Conservation (phyloP, 2,888 invertebrate species). For the Beris morrisii region DNA sequence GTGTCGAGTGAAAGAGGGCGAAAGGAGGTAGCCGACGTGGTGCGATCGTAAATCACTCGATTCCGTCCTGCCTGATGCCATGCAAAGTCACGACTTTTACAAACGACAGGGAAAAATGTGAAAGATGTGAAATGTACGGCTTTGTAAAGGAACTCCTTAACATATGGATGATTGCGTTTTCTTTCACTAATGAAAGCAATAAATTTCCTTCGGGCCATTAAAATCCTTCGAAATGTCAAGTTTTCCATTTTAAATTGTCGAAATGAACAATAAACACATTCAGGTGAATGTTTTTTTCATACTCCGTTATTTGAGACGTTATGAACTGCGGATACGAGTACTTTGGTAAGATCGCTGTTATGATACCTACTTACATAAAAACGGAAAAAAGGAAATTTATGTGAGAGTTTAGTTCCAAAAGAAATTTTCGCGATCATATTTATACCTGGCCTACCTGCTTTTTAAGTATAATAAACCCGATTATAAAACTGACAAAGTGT, state of each 20-base stretch:
- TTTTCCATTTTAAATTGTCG: constrained; percentile 16
- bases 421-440: no score
- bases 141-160: constrained; percentile 18
- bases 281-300: constrained; percentile 10
- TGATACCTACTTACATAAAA: no score
- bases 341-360: no score
- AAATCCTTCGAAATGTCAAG: constrained; percentile 21
- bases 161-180: constrained; percentile 28
- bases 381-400: no score
- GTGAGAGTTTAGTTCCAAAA: no score
- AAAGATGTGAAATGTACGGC: constrained; percentile 15
- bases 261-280: constrained; percentile 27
- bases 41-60: constrained; percentile 11
- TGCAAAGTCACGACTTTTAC: constrained; percentile 17
- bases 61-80: background rate
- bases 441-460: no score
- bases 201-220: constrained; percentile 8
- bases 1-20: constrained; percentile 24
- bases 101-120: constrained; percentile 2
- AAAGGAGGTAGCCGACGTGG: constrained; percentile 9
- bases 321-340: no score
- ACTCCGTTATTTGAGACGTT: no score
- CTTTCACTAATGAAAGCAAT: constrained; percentile 29
- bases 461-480: no score
- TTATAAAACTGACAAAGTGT: no score